These are phyloP conservation scores for Teleogryllus oceanicus DNA, from an alignment of 2,888 invertebrate genomes.

Conservation along the genomic window DNA sequence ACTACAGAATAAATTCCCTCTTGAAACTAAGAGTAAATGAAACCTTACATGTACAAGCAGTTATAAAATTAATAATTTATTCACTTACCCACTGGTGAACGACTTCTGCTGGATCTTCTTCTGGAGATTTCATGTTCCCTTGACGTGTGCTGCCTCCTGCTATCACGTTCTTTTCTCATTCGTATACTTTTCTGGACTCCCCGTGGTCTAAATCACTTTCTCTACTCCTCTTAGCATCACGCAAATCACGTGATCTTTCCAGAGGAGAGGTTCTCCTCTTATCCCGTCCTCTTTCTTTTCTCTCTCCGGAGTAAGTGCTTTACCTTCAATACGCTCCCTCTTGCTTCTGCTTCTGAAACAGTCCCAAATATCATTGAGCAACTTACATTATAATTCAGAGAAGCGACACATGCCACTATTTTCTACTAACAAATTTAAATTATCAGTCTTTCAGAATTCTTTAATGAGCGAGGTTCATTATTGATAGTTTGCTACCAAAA, in stretches of 20 bases:
- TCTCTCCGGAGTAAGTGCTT: background rate
- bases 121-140: conserved; percentile 31
- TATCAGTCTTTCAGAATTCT: no score
- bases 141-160: background rate
- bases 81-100: conserved; percentile 27
- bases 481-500: no score
- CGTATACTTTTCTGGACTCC: no score
- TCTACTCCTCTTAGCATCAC: conserved; percentile 29
- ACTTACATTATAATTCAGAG: no score
- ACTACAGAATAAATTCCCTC: background rate
- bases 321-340: background rate
- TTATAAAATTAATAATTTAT: background rate
- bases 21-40: background rate
- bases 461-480: no score
- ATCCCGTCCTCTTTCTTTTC: conserved; percentile 18
- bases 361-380: background rate
- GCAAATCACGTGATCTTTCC: background rate
- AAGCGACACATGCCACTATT: no score
- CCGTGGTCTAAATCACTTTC: conserved; percentile 23
- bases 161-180: no score
- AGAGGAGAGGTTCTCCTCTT: background rate
- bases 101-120: conserved; percentile 33
- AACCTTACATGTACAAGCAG: background rate
- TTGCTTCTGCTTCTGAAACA: background rate
- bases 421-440: no score